Conservation (phyloP, 2,113 vertebrate genomes). For the Centrocercus urophasianus region DNA sequence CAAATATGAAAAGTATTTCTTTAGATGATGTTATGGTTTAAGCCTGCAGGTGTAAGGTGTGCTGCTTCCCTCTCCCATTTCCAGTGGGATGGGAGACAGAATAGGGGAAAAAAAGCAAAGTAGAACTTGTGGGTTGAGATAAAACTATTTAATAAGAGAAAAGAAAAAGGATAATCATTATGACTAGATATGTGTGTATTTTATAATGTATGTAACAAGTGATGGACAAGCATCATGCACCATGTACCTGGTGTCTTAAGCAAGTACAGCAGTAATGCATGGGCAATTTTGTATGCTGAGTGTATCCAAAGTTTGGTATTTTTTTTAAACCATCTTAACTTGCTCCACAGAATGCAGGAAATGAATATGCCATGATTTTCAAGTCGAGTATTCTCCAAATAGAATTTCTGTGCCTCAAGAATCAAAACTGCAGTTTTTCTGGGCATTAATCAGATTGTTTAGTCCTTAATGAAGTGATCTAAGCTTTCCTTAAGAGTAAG, state of each 20-base stretch:
- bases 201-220: too few species aligned
- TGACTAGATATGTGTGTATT: too few species aligned
- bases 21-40: background rate
- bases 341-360: background rate
- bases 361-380: background rate
- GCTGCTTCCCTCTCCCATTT: too few species aligned
- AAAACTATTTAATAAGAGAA: too few species aligned
- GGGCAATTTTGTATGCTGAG: background rate
- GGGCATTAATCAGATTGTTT: background rate
- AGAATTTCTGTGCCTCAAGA: background rate
- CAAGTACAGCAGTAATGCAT: rapidly evolving
- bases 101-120: too few species aligned
- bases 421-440: background rate
- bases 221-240: too few species aligned
- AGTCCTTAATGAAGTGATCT: background rate
- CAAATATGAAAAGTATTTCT: background rate
- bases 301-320: rapidly evolving
- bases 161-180: too few species aligned
- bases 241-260: background rate
- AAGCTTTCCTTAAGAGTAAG: background rate
- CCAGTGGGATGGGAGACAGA: too few species aligned
- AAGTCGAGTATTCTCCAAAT: background rate
- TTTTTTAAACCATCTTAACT: background rate
- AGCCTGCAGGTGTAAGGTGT: too few species aligned
- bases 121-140: too few species aligned